A percentile compares a stretch with the other conserved stretches of the same genome.
phyloP scores from a whole-genome alignment of 2,113 vertebrate genomes.

The Lagopus muta region DNA sequence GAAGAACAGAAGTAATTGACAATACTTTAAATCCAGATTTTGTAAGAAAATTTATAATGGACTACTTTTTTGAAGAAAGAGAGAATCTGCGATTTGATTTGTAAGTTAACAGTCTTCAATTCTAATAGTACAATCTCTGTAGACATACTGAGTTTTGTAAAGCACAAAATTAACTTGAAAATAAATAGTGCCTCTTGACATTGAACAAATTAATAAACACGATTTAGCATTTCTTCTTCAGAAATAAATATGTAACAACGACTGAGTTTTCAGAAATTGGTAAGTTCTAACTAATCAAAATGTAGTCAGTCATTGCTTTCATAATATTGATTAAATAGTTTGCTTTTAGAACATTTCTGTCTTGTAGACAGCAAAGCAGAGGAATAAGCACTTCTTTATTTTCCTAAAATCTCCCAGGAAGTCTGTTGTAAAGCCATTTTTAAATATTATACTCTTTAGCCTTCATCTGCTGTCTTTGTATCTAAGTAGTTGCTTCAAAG shows the following conservation, averaged over 20 bases:
- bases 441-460: neutral
- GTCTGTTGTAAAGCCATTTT: neutral
- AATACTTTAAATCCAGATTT: conserved; percentile 98
- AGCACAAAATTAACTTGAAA: neutral
- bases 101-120: conserved; percentile 82
- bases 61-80: conserved; percentile 98
- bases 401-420: neutral
- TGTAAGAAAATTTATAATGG: conserved; percentile 97
- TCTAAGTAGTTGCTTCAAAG: neutral
- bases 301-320: neutral
- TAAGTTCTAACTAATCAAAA: neutral
- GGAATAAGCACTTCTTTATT: neutral
- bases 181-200: neutral
- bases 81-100: conserved; percentile 97
- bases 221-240: neutral
- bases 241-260: neutral
- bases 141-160: neutral
- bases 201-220: neutral
- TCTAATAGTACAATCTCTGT: neutral
- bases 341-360: neutral
- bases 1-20: conserved; percentile 97
- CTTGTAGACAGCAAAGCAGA: neutral
- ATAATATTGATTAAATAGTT: neutral
- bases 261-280: neutral
- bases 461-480: neutral